Conservation (phyloP, 2,888 invertebrate species). For the Minunthozetes semirufus region DNA sequence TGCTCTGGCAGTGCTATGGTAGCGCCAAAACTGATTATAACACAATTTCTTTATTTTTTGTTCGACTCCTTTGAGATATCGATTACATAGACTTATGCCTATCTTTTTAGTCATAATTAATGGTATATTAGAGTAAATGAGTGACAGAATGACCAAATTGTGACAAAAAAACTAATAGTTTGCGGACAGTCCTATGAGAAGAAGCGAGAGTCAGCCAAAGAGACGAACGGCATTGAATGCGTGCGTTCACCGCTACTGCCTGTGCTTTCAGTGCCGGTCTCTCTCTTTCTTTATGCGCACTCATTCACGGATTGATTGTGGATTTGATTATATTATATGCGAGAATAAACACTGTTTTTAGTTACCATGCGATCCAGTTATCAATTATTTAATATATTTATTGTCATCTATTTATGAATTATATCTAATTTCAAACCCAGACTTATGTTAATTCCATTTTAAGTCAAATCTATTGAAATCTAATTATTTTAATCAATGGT, state of each 20-base stretch:
- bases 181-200: background rate
- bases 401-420: background rate
- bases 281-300: background rate
- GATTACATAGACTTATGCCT: too few species aligned
- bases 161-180: background rate
- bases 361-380: conserved; percentile 1
- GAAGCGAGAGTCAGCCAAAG: conserved; percentile 1
- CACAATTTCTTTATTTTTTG: too few species aligned
- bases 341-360: background rate
- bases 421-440: background rate
- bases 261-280: background rate
- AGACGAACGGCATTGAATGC: conserved; percentile 9
- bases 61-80: too few species aligned
- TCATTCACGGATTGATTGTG: background rate
- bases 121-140: too few species aligned
- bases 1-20: too few species aligned
- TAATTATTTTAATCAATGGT: background rate
- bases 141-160: background rate
- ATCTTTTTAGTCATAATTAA: too few species aligned
- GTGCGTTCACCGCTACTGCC: background rate
- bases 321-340: background rate
- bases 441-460: background rate
- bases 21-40: too few species aligned
- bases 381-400: conserved; percentile 7
- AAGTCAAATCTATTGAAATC: background rate